Evolutionary conservation across 2,888 invertebrate genomes (phyloP).

Genomic region (Lymantria dispar): DNA sequence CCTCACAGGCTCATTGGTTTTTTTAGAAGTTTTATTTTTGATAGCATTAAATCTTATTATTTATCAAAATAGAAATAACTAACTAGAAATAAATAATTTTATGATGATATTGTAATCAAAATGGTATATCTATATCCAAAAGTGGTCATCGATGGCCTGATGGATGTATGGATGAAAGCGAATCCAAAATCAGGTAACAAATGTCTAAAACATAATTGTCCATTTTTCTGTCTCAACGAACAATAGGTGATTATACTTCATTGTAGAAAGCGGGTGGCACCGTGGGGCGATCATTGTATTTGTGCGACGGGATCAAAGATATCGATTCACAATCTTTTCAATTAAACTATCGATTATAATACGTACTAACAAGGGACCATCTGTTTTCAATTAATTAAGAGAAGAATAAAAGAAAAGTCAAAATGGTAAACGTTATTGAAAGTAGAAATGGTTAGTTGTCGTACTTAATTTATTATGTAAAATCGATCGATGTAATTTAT

Average conservation of each 20-base stretch:
- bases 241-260: constrained; percentile 77
- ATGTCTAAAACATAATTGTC: constrained; percentile 52
- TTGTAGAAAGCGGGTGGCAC: constrained; percentile 71
- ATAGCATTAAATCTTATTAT: too few relatives aligned
- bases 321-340: constrained; percentile 65
- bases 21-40: too few relatives aligned
- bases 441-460: neutral
- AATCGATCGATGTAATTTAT: neutral
- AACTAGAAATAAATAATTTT: too few relatives aligned
- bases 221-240: constrained; percentile 62
- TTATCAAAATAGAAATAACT: too few relatives aligned
- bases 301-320: constrained; percentile 52
- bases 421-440: neutral
- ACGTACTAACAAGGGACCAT: constrained; percentile 74
- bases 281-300: constrained; percentile 71
- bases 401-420: constrained; percentile 49
- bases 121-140: too few relatives aligned
- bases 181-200: constrained; percentile 15
- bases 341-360: constrained; percentile 65
- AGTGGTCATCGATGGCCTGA: too few relatives aligned
- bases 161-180: too few relatives aligned
- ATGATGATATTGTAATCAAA: too few relatives aligned
- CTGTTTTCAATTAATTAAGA: constrained; percentile 77
- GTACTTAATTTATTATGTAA: neutral
- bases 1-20: too few relatives aligned